Percentiles rank a stretch among this genome's conserved stretches.
Conservation (phyloP, 2,113 vertebrate species). For the Cololabis saira region DNA sequence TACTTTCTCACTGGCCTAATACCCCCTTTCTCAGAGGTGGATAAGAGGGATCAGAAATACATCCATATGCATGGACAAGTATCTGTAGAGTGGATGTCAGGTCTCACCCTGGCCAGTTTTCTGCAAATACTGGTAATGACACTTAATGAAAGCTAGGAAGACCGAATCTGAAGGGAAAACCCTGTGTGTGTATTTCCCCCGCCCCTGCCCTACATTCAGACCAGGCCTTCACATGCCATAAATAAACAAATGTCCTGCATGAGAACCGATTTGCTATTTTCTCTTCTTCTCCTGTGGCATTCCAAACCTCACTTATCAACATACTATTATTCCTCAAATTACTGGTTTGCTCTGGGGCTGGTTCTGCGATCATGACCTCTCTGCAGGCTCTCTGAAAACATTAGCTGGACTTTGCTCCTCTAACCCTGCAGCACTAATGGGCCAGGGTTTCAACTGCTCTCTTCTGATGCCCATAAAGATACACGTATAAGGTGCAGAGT, state of each 20-base stretch:
- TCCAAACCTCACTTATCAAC: conserved; percentile 65
- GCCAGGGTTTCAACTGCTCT: conserved; percentile 40
- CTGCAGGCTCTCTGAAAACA: conserved; percentile 63
- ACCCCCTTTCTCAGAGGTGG: conserved; percentile 70
- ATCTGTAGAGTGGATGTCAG: conserved; percentile 73
- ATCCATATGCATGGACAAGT: conserved; percentile 77
- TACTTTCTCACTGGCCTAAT: conserved; percentile 64
- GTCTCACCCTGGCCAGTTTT: conserved; percentile 71
- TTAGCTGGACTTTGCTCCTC: conserved; percentile 61
- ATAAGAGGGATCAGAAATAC: conserved; percentile 77
- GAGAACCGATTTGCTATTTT: conserved; percentile 61
- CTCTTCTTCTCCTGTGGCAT: conserved; percentile 47
- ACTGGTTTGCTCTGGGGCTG: conserved; percentile 50
- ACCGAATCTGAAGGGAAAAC: conserved; percentile 49
- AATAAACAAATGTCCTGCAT: conserved; percentile 75
- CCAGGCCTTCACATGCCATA: conserved; percentile 57
- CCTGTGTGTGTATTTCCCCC: conserved; percentile 36
- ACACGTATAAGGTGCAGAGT: conserved; percentile 15
- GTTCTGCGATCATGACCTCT: conserved; percentile 34
- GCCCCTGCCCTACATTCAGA: conserved; percentile 38
- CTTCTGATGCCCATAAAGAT: conserved; percentile 26
- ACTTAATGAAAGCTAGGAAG: conserved; percentile 79
- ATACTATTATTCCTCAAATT: conserved; percentile 62
- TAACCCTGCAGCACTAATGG: conserved; percentile 47
- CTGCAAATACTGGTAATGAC: conserved; percentile 79